Base-by-base conservation (phyloP, 2,888 invertebrate species). In the Calameuta idolon region DNA sequence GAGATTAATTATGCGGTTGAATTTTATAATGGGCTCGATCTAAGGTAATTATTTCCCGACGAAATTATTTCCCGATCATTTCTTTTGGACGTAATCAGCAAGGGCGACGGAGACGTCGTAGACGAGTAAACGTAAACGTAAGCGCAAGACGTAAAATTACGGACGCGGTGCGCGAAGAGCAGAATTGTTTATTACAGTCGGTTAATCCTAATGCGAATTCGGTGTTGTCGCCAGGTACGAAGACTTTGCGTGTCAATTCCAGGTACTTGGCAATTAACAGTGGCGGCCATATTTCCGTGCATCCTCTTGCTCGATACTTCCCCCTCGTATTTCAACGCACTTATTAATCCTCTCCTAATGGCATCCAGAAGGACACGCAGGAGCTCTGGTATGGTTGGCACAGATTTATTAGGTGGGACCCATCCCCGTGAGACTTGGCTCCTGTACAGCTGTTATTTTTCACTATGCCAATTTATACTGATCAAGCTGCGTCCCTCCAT, bases 401-500 rank as follows among this genome's bases (percentile, higher is more conserved):
- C 55, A 23, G 55, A 55, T 55, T 55, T 55, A 55, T 55, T 55
- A 55, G 55, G 23, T 55, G 55, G 55, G 9, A 55, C 0, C 9
- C 23, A 23, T 55, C 55, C 55, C 55, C 9, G 55, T 55, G 23
- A 23, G 55, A 55, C 23, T 55, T 55, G 2, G 55, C 23, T 55
- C 55, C 2, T 15, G 23, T 23, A 55, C 2, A 23, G 23, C 5
- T 55, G 23, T 5, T 55, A 55, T 23, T 55, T 55, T 55, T 55
- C 55, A 23, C 9, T 35, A 4, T 55, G 55, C 23, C 55, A 55
- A 23, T 55, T 55, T 55, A 55, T 23, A 55, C 55, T 31, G 73
- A 73, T 68, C 40, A 74, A 76, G 79, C 83, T 85, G 84, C 85
- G 83, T 85, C 83, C 81, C 82, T 79, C 84, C 84, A 85, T 85